Percentiles rank a stretch among this genome's conserved stretches.
Evolutionary conservation across 2,888 invertebrate genomes (phyloP).

Genomic region (Abrostola triplasia): DNA sequence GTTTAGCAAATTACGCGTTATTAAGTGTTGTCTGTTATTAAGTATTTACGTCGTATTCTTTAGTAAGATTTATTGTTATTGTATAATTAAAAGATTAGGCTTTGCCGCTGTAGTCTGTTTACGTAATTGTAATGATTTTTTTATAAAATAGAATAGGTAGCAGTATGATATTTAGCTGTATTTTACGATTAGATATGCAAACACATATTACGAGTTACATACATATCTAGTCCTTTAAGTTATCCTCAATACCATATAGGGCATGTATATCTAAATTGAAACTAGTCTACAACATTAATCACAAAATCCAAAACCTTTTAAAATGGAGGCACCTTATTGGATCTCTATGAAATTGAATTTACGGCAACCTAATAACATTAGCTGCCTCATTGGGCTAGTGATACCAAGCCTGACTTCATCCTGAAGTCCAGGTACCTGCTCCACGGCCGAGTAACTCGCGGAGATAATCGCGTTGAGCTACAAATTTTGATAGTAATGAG

Average conservation of each 20-base stretch:
- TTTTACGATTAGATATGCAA: no score
- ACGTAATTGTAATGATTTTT: not conserved
- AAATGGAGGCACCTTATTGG: constrained; percentile 35
- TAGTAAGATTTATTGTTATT: constrained; percentile 43
- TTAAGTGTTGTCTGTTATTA: constrained; percentile 32
- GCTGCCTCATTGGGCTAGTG: constrained; percentile 28
- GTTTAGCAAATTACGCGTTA: constrained; percentile 42
- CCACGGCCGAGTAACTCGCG: no score
- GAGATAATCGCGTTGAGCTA: no score
- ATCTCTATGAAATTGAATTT: constrained; percentile 46
- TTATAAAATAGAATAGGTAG: no score
- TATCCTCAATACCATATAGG: not conserved
- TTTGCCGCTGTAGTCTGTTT: not conserved
- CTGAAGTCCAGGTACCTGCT: constrained; percentile 3
- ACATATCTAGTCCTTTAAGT: no score
- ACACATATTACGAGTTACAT: no score
- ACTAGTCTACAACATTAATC: constrained; percentile 43
- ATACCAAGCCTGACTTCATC: constrained; percentile 23
- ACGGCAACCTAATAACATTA: constrained; percentile 36
- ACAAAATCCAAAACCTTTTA: constrained; percentile 44
- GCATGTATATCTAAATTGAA: constrained; percentile 30
- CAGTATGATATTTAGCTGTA: no score
- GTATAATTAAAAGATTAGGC: constrained; percentile 32
- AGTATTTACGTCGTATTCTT: constrained; percentile 23
- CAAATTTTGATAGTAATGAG: no score